Base-by-base conservation (phyloP, 1,140 invertebrate genomes). In the Globodera ellingtonae region DNA sequence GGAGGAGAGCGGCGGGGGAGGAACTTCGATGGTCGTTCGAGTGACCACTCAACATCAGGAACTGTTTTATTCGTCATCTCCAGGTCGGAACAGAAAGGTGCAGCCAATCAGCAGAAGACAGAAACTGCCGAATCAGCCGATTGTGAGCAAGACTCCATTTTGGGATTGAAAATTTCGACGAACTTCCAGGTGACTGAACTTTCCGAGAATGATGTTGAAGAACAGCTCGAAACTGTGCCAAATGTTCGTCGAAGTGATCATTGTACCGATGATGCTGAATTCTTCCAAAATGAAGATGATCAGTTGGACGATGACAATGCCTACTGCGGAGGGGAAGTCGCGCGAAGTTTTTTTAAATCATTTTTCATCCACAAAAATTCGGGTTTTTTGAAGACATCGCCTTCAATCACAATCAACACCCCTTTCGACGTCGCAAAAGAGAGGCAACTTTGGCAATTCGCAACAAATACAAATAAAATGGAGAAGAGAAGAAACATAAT, bases 261-360 rank as follows among this genome's bases (percentile, higher is more conserved):
- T 50, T 65, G 75, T 18, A 77, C 75, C n/a, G 75, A 77, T 7
- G 75, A 77, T 52, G 75, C 75, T 35, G 75, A 77, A 69, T 77
- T 77, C 4, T 77, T 77, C 69, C 75, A 69, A 44, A 48, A 67
- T 69, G 47, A 69, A 21, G 75, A 77, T 18, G 62, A 76, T 47
- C 50, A 48, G 24, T 24, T 50, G 65, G 35, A 62, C 3, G 75
- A 77, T 15, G 24, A 75, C 0, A 35, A n/a, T 69, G 75, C 0
- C n/a, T 15, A 69, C 0, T 21, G 24, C 47, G 44, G 21, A 35
- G 35, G 75, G 47, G 35, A 35, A 35, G 35, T 35, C 1, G 35
- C 35, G 35, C 47, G 75, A 69, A 77, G 50, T 77, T n/a, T 24
- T 24, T 56, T 24, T 35, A 46, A 7, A 35, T 59, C 75, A 77